Evolutionary conservation across 1,140 invertebrate genomes (phyloP).

Genomic region (Drosophila gunungcola): DNA sequence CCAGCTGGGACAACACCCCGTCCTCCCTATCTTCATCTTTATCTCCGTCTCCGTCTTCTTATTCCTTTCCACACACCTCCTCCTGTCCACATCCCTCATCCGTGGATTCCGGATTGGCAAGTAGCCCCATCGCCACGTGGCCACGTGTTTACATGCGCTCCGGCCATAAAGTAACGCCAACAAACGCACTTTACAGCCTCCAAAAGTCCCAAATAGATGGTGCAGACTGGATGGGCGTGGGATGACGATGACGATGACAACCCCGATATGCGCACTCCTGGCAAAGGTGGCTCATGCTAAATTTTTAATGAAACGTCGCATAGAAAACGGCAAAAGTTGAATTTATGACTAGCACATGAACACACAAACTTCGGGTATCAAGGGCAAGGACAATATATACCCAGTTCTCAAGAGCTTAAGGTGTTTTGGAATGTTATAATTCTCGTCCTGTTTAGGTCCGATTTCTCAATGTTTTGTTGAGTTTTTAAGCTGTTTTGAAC

Average conservation of each 20-base stretch:
- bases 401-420: no score
- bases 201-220: conserved; percentile 13
- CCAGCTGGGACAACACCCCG: conserved; percentile 34
- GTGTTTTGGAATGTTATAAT: background rate
- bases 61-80: conserved; percentile 1
- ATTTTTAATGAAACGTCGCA: conserved; percentile 70
- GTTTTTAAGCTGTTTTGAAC: no score
- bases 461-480: no score
- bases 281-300: conserved; percentile 46
- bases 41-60: background rate
- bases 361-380: background rate
- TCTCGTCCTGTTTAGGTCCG: no score
- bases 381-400: background rate
- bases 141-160: conserved; percentile 65
- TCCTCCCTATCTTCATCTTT: background rate
- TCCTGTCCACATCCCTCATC: background rate
- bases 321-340: conserved; percentile 59
- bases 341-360: conserved; percentile 60
- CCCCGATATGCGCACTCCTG: background rate
- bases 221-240: background rate
- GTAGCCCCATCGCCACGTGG: conserved; percentile 45
- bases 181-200: conserved; percentile 67
- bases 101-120: conserved; percentile 18
- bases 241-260: background rate
- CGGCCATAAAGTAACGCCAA: conserved; percentile 60